Evolutionary conservation across 2,888 invertebrate species (phyloP).

Genomic region (Chironomus riparius): DNA sequence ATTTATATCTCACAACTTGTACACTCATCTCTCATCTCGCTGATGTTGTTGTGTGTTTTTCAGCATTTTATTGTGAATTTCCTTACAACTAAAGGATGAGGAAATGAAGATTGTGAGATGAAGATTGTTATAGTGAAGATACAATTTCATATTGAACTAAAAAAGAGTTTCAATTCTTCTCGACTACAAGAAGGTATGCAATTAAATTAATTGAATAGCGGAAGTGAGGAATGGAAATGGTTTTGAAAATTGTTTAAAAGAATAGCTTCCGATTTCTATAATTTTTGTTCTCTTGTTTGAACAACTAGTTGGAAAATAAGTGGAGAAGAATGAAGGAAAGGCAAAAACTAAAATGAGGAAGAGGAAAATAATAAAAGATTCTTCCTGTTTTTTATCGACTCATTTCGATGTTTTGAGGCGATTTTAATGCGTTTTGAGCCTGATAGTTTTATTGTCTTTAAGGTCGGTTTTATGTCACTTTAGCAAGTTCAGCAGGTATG

Average conservation of each 20-base stretch:
- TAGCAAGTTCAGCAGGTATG: too few species aligned
- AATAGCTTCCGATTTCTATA: too few species aligned
- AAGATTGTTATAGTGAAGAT: not conserved
- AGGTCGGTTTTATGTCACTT: too few species aligned
- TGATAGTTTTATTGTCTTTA: too few species aligned
- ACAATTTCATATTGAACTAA: not conserved
- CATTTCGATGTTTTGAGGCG: too few species aligned
- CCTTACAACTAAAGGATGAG: not conserved
- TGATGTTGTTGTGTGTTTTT: too few species aligned
- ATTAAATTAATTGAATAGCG: conserved; percentile 23
- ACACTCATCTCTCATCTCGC: too few species aligned
- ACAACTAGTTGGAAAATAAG: too few species aligned
- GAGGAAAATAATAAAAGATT: conserved; percentile 1
- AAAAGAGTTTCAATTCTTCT: not conserved
- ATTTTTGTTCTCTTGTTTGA: too few species aligned
- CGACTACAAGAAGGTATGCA: not conserved
- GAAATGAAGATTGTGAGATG: not conserved
- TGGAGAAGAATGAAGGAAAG: not conserved
- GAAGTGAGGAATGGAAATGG: conserved; percentile 13
- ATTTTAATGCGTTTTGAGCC: too few species aligned
- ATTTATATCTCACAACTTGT: not conserved
- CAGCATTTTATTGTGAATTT: too few species aligned
- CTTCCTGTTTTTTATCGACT: not conserved
- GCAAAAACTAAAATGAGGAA: not conserved
- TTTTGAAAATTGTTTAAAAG: not conserved